Evolutionary conservation across 2,113 vertebrate genomes (phyloP), one percentile per base, ranked within the genome.

Genomic region (Phrynosoma blainvillii): DNA sequence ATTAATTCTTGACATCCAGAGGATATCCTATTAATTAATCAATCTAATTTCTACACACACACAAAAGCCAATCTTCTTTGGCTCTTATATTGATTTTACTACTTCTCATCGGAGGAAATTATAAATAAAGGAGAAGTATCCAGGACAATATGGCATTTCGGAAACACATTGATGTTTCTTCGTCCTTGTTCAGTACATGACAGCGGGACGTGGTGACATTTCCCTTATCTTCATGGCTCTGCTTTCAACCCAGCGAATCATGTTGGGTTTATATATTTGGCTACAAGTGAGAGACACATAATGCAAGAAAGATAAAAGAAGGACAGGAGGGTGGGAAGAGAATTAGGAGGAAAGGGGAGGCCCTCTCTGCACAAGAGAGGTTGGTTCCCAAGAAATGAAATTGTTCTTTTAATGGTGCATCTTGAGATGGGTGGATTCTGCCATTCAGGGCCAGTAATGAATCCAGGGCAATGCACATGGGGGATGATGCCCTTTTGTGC

Each of bases 201-300:
- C 78, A 59, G 68, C 32, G 11, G 54, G 68, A n/a, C 25, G 16
- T 9, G 4, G 32, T 42, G 84, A 65, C 56, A 68, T 66, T 68
- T 86, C 56, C 18, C 56, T 82, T 82, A 74, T 87, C 86, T 87
- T 47, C 70, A 75, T 23, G 36, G 36, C 70, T 25, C 12, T 25
- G 21, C 40, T 85, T 47, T 52, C 75, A 36, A 36, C 59, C 5
- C 56, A 65, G 56, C 56, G 65, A 85, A 85, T 77, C 68, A 32
- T 62, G 10, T 54, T 16, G n/a, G 42, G 13, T 76, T 86, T 86
- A 68, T 54, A 56, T 32, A 40, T 87, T 75, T 82, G 62, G 80
- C 30, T 68, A 14, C 36, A 23, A 32, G 27, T 27, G 79, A 82
- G 56, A 73, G 42, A 36, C 68, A 7, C 36, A 36, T 36, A 42